Base-by-base conservation (phyloP, 1,140 invertebrate species). In the Dolichoris vasculosae region DNA sequence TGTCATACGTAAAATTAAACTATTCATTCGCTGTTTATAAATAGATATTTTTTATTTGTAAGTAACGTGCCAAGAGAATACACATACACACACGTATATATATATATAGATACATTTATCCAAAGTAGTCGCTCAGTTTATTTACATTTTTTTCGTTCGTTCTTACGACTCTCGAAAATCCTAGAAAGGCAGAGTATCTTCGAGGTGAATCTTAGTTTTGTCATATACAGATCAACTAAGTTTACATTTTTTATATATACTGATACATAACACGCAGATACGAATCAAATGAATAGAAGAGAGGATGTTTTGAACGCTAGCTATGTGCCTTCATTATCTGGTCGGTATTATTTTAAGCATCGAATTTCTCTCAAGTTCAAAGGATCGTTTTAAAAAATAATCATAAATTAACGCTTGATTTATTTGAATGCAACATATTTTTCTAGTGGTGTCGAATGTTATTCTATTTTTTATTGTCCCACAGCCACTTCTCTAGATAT, bases 161-260 rank as follows among this genome's bases (percentile, higher is more conserved):
- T 64, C 88, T 90, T 88, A 89, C 71, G 88, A 87, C 88, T 83
- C 67, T 82, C 69, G 81, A 76, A 87, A 88, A 90, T 91, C 87
- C 88, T 91, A 90, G 89, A 64, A 59, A 59, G 55, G 86, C 89
- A 88, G 90, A 87, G 81, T 88, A 86, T 86, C 82, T 71, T 86
- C 67, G 17, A 30, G 81, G 30, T 38, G 9, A 55, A n/a, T 15
- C 55, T 6, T 30, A 38, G n/a, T 83, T 59, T 73, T 63, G 80
- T 51, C 55, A 30, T n/a, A 48, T 40, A 35, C 26, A 48, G 59
- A 43, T 67, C 78, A 8, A 69, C 40, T 2, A 51, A 32, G 64
- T 35, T 78, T 38, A 71, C 15, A 23, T 30, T 75, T 83, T 75
- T 43, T 40, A 83, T 35, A 38, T 20, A 13, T 3, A 32, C 13